Evolutionary conservation across 2,888 invertebrate genomes (phyloP).

Genomic region (Synergus itoensis): DNA sequence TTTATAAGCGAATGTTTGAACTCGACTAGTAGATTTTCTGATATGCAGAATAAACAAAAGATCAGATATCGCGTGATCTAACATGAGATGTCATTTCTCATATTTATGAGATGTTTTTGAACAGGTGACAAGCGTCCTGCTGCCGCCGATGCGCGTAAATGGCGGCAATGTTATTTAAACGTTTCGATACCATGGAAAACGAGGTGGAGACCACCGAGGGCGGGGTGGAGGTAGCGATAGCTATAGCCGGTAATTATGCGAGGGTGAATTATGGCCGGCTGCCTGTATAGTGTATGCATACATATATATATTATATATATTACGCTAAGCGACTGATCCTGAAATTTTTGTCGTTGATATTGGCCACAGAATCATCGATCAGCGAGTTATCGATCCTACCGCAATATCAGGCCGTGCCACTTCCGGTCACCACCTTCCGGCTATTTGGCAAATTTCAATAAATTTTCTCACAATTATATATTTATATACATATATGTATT

Average conservation of each 20-base stretch:
- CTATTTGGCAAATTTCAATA: not conserved
- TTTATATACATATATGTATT: not conserved
- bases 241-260: conserved; percentile 68
- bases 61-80: not conserved
- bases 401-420: not conserved
- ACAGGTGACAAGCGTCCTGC: conserved; percentile 66
- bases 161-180: conserved; percentile 6
- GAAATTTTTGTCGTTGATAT: not conserved
- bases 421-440: not conserved
- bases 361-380: conserved; percentile 16
- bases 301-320: not conserved
- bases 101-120: conserved; percentile 67
- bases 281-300: conserved; percentile 38
- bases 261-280: conserved; percentile 70
- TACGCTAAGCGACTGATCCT: conserved; percentile 5
- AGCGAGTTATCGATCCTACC: conserved; percentile 3
- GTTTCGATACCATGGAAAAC: conserved; percentile 1
- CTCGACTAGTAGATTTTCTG: not conserved
- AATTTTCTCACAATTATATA: not conserved
- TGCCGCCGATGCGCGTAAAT: conserved; percentile 28
- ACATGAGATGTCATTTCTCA: conserved; percentile 62
- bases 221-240: conserved; percentile 46
- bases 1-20: too few relatives aligned
- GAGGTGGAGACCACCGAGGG: conserved; percentile 28
- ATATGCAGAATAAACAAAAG: not conserved